Evolutionary conservation across 2,113 vertebrate genomes (phyloP).

Genomic region (Ailuropoda melanoleuca): DNA sequence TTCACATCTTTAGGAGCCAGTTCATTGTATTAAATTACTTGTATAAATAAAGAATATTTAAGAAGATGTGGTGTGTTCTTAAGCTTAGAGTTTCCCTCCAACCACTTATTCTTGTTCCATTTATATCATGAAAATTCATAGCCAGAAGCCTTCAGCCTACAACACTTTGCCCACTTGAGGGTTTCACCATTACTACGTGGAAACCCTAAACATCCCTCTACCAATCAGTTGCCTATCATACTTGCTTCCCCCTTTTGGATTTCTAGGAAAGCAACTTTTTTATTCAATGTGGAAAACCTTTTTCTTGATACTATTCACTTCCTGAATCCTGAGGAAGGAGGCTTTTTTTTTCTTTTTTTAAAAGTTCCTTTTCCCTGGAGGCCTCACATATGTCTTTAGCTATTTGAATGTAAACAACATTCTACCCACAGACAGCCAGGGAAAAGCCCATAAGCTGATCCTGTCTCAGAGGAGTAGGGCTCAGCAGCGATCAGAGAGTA

Average conservation of each 20-base stretch:
- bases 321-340: neutral
- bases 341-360: neutral
- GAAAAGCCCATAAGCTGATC: neutral
- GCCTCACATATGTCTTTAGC: neutral
- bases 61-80: neutral
- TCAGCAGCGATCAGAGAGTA: neutral
- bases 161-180: neutral
- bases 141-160: neutral
- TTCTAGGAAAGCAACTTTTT: neutral
- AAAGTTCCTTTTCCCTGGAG: neutral
- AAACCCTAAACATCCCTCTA: neutral
- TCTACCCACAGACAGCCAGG: neutral
- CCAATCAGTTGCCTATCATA: neutral
- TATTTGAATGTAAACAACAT: neutral
- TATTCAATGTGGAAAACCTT: neutral
- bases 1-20: neutral
- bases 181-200: neutral
- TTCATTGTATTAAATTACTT: neutral
- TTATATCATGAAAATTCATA: neutral
- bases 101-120: neutral
- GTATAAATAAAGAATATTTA: neutral
- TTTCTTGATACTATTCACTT: neutral
- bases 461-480: neutral
- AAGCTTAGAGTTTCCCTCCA: neutral
- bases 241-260: neutral